Percentiles rank a stretch among this genome's conserved stretches.
Evolutionary conservation across 2,113 vertebrate species (phyloP).

Genomic region (Oncorhynchus nerka): DNA sequence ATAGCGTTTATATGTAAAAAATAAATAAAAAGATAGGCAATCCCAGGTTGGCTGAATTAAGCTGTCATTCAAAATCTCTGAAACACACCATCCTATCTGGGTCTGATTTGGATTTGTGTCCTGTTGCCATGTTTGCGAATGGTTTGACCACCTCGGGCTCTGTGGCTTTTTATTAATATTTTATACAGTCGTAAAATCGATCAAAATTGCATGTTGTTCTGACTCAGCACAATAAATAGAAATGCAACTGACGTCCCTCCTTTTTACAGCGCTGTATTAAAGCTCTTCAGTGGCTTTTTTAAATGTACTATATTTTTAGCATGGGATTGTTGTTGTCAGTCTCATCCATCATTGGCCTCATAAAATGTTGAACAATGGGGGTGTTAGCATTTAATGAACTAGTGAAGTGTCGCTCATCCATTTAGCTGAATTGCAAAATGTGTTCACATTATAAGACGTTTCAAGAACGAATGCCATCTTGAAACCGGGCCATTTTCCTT

Average conservation of each 20-base stretch:
- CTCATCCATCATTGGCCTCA: slow-evolving; percentile 31
- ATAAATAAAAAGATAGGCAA: neutral
- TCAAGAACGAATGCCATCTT: neutral
- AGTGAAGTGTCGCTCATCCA: slow-evolving; percentile 31
- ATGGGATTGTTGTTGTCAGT: slow-evolving; percentile 50
- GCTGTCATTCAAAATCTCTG: neutral
- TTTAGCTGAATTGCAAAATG: slow-evolving; percentile 2
- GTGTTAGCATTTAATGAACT: slow-evolving; percentile 39
- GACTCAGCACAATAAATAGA: slow-evolving; percentile 29
- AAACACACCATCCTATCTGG: neutral
- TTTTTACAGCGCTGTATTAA: slow-evolving; percentile 29
- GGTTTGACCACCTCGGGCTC: neutral
- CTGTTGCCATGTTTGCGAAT: neutral
- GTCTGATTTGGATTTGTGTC: slow-evolving; percentile 17
- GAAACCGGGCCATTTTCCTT: neutral
- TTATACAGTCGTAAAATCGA: slow-evolving; percentile 22
- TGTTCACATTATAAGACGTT: neutral
- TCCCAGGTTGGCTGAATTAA: slow-evolving; percentile 4
- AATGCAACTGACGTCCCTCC: slow-evolving; percentile 25
- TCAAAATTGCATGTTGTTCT: slow-evolving; percentile 22
- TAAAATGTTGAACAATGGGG: slow-evolving; percentile 51
- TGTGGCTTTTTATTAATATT: slow-evolving; percentile 14
- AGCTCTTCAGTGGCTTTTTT: slow-evolving; percentile 23
- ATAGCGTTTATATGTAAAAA: neutral
- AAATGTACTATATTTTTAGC: slow-evolving; percentile 23